phyloP scores from a whole-genome alignment of 64 coral and sea anemone species.

The Porites australiensis region DNA sequence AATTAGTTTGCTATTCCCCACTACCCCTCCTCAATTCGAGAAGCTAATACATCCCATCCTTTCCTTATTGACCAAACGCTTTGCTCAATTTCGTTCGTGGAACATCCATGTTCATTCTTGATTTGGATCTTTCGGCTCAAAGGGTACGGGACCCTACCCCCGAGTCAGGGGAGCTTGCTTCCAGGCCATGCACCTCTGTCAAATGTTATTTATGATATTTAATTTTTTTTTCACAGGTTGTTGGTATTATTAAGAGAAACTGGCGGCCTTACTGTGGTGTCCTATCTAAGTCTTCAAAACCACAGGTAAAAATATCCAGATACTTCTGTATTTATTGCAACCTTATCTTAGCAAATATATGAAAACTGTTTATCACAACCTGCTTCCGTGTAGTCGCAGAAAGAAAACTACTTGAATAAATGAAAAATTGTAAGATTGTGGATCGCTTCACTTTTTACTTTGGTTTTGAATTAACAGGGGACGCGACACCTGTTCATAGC shows the following conservation, averaged over 20 bases:
- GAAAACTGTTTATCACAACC: neutral
- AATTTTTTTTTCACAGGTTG: constrained; percentile 43
- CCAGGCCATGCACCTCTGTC: too few relatives aligned
- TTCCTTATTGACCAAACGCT: too few relatives aligned
- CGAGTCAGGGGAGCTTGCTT: too few relatives aligned
- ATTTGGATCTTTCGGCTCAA: too few relatives aligned
- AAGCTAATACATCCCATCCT: too few relatives aligned
- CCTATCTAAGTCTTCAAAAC: constrained; percentile 77
- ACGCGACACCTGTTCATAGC: constrained; percentile 92
- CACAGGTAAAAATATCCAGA: constrained; percentile 52
- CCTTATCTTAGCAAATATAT: neutral
- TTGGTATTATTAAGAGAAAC: constrained; percentile 95
- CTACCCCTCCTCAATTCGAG: too few relatives aligned
- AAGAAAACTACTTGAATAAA: too few relatives aligned
- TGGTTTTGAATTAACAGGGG: constrained; percentile 36
- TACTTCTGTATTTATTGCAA: neutral
- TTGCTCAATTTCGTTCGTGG: too few relatives aligned
- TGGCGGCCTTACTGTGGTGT: constrained; percentile 98
- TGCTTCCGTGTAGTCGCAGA: neutral
- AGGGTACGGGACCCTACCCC: too few relatives aligned
- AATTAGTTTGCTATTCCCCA: too few relatives aligned
- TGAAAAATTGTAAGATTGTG: neutral
- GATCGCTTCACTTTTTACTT: neutral
- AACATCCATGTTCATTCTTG: too few relatives aligned
- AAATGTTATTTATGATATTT: too few relatives aligned